Conservation (phyloP, 2,888 invertebrate species). For the Apodemia hepburni region DNA sequence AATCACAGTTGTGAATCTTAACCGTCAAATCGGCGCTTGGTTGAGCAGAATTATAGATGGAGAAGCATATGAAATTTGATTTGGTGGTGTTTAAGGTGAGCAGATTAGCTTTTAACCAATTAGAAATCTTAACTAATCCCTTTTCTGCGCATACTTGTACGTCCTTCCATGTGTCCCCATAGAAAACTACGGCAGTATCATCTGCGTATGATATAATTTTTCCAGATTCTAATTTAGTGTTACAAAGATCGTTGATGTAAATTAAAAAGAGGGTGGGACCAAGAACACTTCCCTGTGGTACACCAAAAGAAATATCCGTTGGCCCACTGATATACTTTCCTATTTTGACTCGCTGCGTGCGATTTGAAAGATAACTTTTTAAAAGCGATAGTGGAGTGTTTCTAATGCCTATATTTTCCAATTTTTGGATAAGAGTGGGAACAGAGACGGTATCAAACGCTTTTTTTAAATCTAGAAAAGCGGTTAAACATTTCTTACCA, state of each 20-base stretch:
- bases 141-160: background rate
- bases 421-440: no score
- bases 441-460: no score
- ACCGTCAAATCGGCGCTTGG: background rate
- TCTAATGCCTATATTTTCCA: no score
- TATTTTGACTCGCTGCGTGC: no score
- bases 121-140: background rate
- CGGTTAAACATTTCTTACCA: no score
- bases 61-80: background rate
- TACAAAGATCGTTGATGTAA: background rate
- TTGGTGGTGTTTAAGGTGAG: background rate
- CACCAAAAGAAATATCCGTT: no score
- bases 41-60: background rate
- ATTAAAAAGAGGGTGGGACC: background rate
- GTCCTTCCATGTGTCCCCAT: slow-evolving; percentile 33
- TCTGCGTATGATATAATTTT: background rate
- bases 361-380: no score
- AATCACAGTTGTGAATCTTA: background rate
- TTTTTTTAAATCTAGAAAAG: no score
- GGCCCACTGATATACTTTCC: no score
- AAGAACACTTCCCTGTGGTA: no score
- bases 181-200: background rate
- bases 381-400: no score
- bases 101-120: background rate
- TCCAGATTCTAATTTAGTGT: background rate